Evolutionary conservation across 2,888 invertebrate genomes (phyloP).

Genomic region (Anarsia innoxiella): DNA sequence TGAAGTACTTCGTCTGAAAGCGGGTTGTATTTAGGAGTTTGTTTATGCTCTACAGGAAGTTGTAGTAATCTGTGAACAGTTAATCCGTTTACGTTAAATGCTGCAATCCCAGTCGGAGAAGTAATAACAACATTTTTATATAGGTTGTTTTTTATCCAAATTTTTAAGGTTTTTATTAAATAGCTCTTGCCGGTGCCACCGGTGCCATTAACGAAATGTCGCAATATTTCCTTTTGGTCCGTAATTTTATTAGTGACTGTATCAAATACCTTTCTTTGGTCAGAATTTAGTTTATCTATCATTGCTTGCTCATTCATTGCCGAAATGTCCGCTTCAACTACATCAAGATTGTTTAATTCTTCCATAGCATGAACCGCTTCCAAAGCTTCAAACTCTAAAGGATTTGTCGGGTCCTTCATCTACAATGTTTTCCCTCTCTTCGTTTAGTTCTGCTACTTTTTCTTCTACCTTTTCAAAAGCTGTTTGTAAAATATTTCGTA

Average conservation of each 20-base stretch:
- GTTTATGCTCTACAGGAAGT: constrained; percentile 28
- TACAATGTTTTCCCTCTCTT: constrained; percentile 14
- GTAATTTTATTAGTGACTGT: constrained; percentile 16
- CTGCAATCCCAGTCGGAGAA: constrained; percentile 30
- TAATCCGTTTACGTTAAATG: constrained; percentile 34
- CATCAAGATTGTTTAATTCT: constrained; percentile 15
- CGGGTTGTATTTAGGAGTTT: constrained; percentile 25
- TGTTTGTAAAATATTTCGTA: constrained; percentile 12
- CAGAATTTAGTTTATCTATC: constrained; percentile 23
- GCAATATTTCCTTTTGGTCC: constrained; percentile 9
- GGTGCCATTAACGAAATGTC: constrained; percentile 22
- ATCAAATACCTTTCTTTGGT: constrained; percentile 27
- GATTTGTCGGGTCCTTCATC: constrained; percentile 20
- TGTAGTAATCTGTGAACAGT: constrained; percentile 31
- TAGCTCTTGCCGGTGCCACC: constrained; percentile 30
- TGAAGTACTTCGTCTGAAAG: constrained; percentile 25
- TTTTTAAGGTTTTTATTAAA: constrained; percentile 27
- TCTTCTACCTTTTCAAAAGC: constrained; percentile 17
- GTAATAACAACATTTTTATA: constrained; percentile 23
- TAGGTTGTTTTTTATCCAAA: constrained; percentile 24
- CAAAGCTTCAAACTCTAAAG: constrained; percentile 20
- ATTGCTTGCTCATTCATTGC: constrained; percentile 17
- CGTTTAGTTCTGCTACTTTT: constrained; percentile 18
- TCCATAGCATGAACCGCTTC: constrained; percentile 24
- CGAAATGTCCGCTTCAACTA: constrained; percentile 15